Evolutionary conservation across 2,888 invertebrate genomes (phyloP), one percentile per base, ranked within the genome.

Genomic region (Conops quadrifasciatus): DNA sequence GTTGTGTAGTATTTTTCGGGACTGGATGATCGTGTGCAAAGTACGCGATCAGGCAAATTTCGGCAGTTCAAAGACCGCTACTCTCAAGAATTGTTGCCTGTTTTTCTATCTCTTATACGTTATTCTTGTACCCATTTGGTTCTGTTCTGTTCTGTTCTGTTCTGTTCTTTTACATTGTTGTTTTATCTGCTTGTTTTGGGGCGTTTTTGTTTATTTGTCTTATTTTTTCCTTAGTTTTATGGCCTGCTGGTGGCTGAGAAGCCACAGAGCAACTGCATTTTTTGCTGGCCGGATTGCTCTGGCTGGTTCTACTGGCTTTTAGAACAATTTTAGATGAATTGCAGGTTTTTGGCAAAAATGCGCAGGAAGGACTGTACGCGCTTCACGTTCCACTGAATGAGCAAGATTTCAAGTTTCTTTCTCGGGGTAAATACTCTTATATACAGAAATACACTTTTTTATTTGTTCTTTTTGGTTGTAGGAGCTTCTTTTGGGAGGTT

Each of bases 61-160:
- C 75, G 79, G 78, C 76, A 74, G 79, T 79, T 79, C 78, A 79
- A 79, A 79, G 79, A 79, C 79, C 79, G 79, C 77, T 75, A 68
- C 53, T 67, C 67, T 63, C 70, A 71, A 70, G 70, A 67, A 60
- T 49, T 21, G 36, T 36, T 36, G 71, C 67, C 70, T 63, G 59
- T 47, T 49, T 62, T 67, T 72, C 71, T 73, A 67, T 36, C 36
- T 36, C 36, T 36, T 36, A 36, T 36, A 36, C 36, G 4, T 36
- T 7, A 36, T 36, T 36, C 36, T 36, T 9, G 36, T 36, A n/a
- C n/a, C 9, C 36, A 36, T 36, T 36, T 36, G 36, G 36, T 36
- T 36, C 36, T 36, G 36, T 36, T 36, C 9, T 36, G 5, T 36
- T 36, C 36, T 4, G 36, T 36, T 36, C 36, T 36, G 9, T 36